Evolutionary conservation across 2,888 invertebrate genomes (phyloP).

Genomic region (Nomada fucata): DNA sequence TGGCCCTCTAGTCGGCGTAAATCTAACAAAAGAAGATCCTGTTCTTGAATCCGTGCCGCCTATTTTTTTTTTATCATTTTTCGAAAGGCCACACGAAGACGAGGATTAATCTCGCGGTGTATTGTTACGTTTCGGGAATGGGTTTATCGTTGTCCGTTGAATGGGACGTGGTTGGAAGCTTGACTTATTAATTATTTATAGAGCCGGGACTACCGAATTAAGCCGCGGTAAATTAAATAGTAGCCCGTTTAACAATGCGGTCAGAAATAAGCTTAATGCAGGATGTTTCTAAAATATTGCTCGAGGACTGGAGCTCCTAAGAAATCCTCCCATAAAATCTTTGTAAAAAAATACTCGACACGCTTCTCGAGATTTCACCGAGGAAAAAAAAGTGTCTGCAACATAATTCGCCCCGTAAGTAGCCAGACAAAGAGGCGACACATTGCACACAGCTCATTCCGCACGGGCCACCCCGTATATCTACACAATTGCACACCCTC

Average conservation of each 20-base stretch:
- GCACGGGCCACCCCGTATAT: no score
- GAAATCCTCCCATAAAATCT: no score
- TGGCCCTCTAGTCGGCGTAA: background rate
- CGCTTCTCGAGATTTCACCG: no score
- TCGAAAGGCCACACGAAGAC: background rate
- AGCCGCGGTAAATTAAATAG: background rate
- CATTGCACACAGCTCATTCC: no score
- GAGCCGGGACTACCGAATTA: background rate
- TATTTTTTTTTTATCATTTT: background rate
- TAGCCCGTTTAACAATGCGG: background rate
- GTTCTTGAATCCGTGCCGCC: slow-evolving; percentile 2
- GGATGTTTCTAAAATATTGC: background rate
- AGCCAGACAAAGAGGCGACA: no score
- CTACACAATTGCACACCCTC: no score
- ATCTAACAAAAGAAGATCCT: slow-evolving; percentile 44
- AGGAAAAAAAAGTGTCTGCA: no score
- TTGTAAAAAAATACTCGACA: no score
- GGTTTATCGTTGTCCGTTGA: background rate
- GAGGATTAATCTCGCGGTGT: slow-evolving; percentile 25
- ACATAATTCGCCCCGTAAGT: no score
- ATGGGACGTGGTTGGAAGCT: background rate
- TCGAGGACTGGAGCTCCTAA: background rate
- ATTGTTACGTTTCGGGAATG: background rate
- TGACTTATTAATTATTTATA: background rate
- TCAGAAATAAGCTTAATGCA: background rate